Evolutionary conservation across 2,888 invertebrate genomes (phyloP), one percentile per base, ranked within the genome.

Genomic region (Agrotis segetum): DNA sequence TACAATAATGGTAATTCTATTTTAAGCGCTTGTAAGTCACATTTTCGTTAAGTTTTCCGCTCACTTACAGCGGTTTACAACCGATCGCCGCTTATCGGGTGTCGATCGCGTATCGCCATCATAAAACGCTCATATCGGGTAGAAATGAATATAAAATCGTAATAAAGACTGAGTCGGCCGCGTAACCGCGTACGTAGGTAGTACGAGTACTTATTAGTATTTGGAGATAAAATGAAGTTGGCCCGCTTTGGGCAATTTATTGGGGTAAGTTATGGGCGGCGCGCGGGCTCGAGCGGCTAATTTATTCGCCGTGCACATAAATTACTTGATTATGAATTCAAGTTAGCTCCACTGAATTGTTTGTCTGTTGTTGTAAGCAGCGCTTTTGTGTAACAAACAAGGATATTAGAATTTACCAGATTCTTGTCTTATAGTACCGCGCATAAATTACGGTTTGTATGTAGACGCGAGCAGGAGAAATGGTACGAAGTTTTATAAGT

Each of bases 271-370:
- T 95, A 96, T 96, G 95, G 95, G 92, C 92, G 94, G 95, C 93
- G 94, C 94, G 94, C 94, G 93, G 95, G 92, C 94, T 93, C 91
- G 92, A 90, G 94, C 93, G 93, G 94, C 95, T 95, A 96, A 96
- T 96, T 96, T 96, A 96, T 96, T 95, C 96, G 94, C 95, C 96
- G 95, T 96, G 95, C 96, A 96, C 96, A 96, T 96, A 96, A 96
- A 96, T 96, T 96, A 96, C 95, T 96, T 95, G 95, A 96, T 96
- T 96, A 96, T 96, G 96, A 96, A 96, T 96, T 95, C 95, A 93
- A 95, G 93, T 95, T 94, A 94, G 94, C 94, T 95, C 91, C 93
- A 94, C 93, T 93, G 94, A 93, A 93, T 93, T 95, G 95, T 95
- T 94, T 95, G 94, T 94, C 92, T 95, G 94, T 94, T 95, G 94